Evolutionary conservation across 2,888 invertebrate species (phyloP).

Genomic region (Epirrhoe tristata): DNA sequence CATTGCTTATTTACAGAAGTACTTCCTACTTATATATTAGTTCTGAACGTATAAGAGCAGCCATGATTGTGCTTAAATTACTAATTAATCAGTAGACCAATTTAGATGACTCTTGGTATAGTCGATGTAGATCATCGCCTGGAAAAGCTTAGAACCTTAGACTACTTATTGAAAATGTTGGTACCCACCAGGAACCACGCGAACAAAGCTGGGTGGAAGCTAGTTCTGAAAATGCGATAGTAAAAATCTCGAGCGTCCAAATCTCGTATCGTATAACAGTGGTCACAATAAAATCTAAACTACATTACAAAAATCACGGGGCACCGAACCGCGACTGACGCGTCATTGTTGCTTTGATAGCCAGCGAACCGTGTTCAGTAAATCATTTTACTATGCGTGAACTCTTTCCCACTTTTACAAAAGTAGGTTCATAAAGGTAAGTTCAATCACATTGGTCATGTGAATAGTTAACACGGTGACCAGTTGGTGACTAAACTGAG

Average conservation of each 20-base stretch:
- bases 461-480: background rate
- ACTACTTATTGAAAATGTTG: no score
- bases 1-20: no score
- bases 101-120: no score
- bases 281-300: slow-evolving; percentile 49
- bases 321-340: slow-evolving; percentile 70
- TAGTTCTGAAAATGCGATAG: background rate
- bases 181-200: no score
- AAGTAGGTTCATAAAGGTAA: background rate
- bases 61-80: no score
- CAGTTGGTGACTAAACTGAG: no score
- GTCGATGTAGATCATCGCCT: no score
- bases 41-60: no score
- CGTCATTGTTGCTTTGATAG: slow-evolving; percentile 63
- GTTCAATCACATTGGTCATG: slow-evolving; percentile 1
- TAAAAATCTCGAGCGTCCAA: background rate
- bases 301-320: slow-evolving; percentile 59
- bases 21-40: no score
- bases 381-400: slow-evolving; percentile 28
- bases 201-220: no score
- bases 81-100: no score
- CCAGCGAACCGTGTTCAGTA: slow-evolving; percentile 59
- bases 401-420: slow-evolving; percentile 17
- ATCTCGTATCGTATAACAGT: slow-evolving; percentile 40
- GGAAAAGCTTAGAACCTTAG: no score